Evolutionary conservation across 2,113 vertebrate genomes (phyloP).

Genomic region (Rhinogobius similis): DNA sequence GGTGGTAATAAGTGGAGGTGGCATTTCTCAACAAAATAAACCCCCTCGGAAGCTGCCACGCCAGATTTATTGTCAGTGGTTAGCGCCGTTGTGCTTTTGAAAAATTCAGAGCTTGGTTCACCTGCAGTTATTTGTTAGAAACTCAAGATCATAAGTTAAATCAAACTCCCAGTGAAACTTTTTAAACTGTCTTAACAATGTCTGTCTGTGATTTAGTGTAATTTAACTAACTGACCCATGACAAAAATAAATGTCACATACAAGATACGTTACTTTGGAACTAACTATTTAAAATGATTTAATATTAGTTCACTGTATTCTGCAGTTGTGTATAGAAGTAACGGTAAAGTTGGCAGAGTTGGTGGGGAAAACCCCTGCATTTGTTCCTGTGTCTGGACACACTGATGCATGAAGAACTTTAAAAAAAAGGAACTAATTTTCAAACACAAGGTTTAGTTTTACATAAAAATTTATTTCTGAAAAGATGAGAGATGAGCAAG

Average conservation of each 20-base stretch:
- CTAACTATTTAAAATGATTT: too few relatives aligned
- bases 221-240: not conserved
- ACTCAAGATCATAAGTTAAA: not conserved
- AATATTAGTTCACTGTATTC: too few relatives aligned
- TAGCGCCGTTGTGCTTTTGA: slow-evolving; percentile 6
- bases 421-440: too few relatives aligned
- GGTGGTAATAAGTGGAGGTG: slow-evolving; percentile 38
- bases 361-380: too few relatives aligned
- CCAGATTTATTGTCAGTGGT: slow-evolving; percentile 5
- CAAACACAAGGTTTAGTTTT: too few relatives aligned
- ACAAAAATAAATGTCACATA: not conserved
- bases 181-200: not conserved
- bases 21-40: slow-evolving; percentile 31
- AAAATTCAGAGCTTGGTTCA: slow-evolving; percentile 11
- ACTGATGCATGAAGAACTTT: too few relatives aligned
- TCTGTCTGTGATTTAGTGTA: not conserved
- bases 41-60: not conserved
- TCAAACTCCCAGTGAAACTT: not conserved
- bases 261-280: too few relatives aligned
- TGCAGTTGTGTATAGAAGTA: too few relatives aligned
- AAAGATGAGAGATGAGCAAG: too few relatives aligned
- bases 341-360: too few relatives aligned
- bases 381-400: too few relatives aligned
- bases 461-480: too few relatives aligned
- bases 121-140: slow-evolving; percentile 13